A percentile compares a stretch with the other conserved stretches of the same genome.
phyloP scores from a whole-genome alignment of 2,113 vertebrate species.

The Carassius gibelio region DNA sequence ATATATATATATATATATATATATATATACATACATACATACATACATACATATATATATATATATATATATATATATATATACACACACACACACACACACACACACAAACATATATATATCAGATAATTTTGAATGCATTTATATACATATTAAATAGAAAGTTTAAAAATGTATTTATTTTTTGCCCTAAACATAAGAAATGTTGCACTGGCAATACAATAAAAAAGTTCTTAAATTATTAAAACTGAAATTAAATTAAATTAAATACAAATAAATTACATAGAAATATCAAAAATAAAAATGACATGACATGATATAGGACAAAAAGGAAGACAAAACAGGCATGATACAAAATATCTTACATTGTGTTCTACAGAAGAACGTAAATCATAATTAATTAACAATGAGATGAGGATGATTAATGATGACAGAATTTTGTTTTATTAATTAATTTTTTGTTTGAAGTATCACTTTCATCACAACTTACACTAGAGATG shows the following conservation, averaged over 20 bases:
- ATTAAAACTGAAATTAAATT: not conserved
- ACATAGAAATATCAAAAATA: too few species aligned
- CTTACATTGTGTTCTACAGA: not conserved
- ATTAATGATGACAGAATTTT: not conserved
- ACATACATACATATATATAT: too few species aligned
- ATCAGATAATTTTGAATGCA: too few species aligned
- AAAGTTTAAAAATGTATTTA: too few species aligned
- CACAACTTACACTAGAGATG: conserved; percentile 78
- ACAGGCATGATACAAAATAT: not conserved
- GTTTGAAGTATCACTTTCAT: not conserved
- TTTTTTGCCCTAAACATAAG: not conserved
- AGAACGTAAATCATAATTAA: not conserved
- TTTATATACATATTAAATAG: too few species aligned
- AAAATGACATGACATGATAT: not conserved
- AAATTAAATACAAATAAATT: not conserved
- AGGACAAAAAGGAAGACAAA: not conserved
- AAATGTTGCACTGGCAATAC: not conserved
- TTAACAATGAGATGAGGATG: not conserved
- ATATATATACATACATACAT: too few species aligned
- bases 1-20: too few species aligned
- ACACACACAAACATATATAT: too few species aligned
- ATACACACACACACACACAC: too few species aligned
- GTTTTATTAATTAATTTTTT: too few species aligned
- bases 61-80: too few species aligned
- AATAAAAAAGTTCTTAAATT: not conserved